Percentiles rank a stretch among this genome's conserved stretches.
These are phyloP conservation scores for Diadema setosum DNA, from an alignment of 35 echinoderm and acorn worm species.

Conservation along the genomic window DNA sequence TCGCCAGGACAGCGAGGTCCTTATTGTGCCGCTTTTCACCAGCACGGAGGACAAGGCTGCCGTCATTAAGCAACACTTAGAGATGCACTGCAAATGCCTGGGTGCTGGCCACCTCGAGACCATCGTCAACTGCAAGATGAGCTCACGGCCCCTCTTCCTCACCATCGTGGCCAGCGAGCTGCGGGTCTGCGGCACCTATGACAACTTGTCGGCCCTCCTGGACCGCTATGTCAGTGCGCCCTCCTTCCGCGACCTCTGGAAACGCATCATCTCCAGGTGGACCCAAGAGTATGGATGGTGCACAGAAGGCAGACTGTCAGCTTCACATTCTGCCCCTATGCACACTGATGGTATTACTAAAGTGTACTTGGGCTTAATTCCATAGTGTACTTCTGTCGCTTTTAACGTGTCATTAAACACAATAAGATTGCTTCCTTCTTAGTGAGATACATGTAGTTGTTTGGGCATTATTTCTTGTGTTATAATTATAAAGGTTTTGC, in stretches of 20 bases:
- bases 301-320: slow-evolving; percentile 38
- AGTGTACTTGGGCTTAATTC: too few relatives aligned
- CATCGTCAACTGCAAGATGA: slow-evolving; percentile 76
- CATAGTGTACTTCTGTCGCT: too few relatives aligned
- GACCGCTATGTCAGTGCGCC: slow-evolving; percentile 53
- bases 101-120: slow-evolving; percentile 46
- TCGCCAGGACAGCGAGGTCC: slow-evolving; percentile 31
- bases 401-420: too few relatives aligned
- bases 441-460: too few relatives aligned
- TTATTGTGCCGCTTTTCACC: slow-evolving; percentile 35
- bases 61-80: slow-evolving; percentile 61
- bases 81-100: slow-evolving; percentile 71
- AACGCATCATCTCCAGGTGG: slow-evolving; percentile 75
- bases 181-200: slow-evolving; percentile 51
- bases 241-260: slow-evolving; percentile 84
- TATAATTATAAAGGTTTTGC: too few relatives aligned
- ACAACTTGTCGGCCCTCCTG: slow-evolving; percentile 44
- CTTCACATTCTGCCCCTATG: too few relatives aligned
- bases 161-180: slow-evolving; percentile 91
- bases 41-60: slow-evolving; percentile 38
- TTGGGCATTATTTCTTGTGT: too few relatives aligned
- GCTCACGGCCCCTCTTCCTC: slow-evolving; percentile 75
- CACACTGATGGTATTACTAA: too few relatives aligned
- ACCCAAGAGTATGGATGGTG: slow-evolving; percentile 84
- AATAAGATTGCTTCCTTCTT: too few relatives aligned